Conservation (phyloP, 2,888 invertebrate species). For the Invenusta paracnida region DNA sequence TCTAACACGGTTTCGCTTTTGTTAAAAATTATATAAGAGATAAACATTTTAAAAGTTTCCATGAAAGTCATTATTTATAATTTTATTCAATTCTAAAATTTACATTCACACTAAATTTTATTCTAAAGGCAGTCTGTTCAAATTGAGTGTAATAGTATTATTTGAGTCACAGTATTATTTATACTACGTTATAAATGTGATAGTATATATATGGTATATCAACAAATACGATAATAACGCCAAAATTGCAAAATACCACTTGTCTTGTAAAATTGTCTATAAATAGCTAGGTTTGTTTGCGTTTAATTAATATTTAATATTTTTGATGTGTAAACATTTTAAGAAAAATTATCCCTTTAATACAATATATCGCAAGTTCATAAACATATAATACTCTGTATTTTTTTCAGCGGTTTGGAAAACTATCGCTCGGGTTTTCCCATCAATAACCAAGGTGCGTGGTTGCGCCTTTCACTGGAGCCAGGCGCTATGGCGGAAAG, state of each 20-base stretch:
- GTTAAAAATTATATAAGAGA: not conserved
- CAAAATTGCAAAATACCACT: no score
- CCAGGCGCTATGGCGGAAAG: not conserved
- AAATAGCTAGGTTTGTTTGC: no score
- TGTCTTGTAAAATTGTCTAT: no score
- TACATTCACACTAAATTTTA: not conserved
- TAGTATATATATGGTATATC: no score
- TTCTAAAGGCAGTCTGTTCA: not conserved
- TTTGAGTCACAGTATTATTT: no score
- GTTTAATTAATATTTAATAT: no score
- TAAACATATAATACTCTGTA: not conserved
- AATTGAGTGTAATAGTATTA: no score
- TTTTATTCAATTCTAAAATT: not conserved
- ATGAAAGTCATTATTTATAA: not conserved
- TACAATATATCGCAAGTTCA: not conserved
- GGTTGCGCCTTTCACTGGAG: not conserved
- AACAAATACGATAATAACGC: no score
- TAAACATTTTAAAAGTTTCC: not conserved
- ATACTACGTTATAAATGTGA: no score
- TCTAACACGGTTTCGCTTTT: not conserved
- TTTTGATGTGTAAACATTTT: no score
- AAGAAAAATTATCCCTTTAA: no score
- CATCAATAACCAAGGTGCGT: not conserved
- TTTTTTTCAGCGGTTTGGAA: not conserved
- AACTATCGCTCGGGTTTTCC: not conserved